Evolutionary conservation across 2,888 invertebrate genomes (phyloP), one percentile per base, ranked within the genome.

Genomic region (Thereva nobilitata): DNA sequence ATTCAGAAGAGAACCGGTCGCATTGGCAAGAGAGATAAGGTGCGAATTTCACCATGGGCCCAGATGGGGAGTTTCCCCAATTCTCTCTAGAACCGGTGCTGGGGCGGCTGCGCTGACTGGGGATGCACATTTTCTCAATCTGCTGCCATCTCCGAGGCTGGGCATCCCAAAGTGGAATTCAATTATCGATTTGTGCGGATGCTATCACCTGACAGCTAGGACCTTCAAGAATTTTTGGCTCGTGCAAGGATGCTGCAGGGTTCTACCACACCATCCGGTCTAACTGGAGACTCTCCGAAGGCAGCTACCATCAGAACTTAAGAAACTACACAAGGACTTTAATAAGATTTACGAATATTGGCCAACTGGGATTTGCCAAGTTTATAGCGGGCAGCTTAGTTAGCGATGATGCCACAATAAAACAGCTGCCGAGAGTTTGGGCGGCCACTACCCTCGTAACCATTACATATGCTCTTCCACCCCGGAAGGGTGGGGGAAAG

Each of bases 311-410:
- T n/a, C n/a, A 12, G 8, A 56, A 42, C 5, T 56, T 42, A 35
- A 44, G 44, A 12, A 56, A 34, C 9, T 56, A 44, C 12, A 8
- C 44, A 23, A 23, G 23, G 44, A 56, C 56, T 56, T 56, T 42
- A 56, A 56, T 42, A 56, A 45, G 56, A 45, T 45, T 56, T 56
- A 56, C 44, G 44, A 56, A 56, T 56, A 56, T 56, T 56, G 56
- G 44, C 38, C 56, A 44, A 7, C 42, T 56, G 56, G 56, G 56
- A 56, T 44, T 56, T 42, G 23, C 10, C 23, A 23, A n/a, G 56
- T 42, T 56, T 56, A 44, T 56, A 34, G 23, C 23, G 23, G 23
- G 23, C 23, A 23, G 23, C 23, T 23, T 8, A 6, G 42, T 42
- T 55, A 41, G n/a, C 41, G 44, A 56, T 55, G 41, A 40, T 55